Evolutionary conservation across 23 tunicate species (phyloP), one percentile per base, ranked within the genome.

Genomic region (Oikopleura vanhoeffeni): DNA sequence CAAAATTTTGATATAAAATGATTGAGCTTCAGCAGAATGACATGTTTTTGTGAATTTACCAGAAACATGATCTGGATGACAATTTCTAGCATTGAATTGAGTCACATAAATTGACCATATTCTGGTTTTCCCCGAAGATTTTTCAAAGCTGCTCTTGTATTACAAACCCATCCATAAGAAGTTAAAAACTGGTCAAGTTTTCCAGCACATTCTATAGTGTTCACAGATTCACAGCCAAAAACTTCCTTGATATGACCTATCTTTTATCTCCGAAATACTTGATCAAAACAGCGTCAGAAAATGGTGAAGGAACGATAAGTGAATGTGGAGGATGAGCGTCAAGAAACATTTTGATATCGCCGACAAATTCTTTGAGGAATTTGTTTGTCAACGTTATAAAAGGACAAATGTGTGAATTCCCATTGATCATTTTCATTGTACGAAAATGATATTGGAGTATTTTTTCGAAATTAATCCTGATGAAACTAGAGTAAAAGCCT

Each of bases 401-500:
- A 49, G 18, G 60, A 49, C 18, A 49, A 18, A 49, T 49, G 60
- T 8, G 8, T 49, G 60, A 49, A 49, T 49, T 49, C 60, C 60
- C 60, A 49, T 49, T 49, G 60, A 18, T 49, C 60, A 18, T 49
- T 8, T 8, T 49, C 60, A 18, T 49, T 49, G 60, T 49, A 49
- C 8, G 60, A 49, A 8, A 8, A 49, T 8, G 60, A 49, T 8
- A 49, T 40, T 2, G 60, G 32, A 28, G 88, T 86, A 3, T 85
- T n/a, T 89, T 86, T 79, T 67, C 84, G 67, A 84, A 40, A 28
- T 84, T 87, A 28, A 83, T 40, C 24, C 86, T 1, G 0, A 8
- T 18, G 84, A 4, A 0, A 89, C 85, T 0, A 89, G 60, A 2
- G 86, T 89, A 83, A 89, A 89, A 64, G 84, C 58, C 36, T 86